Evolutionary conservation across 2,888 invertebrate genomes (phyloP).

Genomic region (Syritta pipiens): DNA sequence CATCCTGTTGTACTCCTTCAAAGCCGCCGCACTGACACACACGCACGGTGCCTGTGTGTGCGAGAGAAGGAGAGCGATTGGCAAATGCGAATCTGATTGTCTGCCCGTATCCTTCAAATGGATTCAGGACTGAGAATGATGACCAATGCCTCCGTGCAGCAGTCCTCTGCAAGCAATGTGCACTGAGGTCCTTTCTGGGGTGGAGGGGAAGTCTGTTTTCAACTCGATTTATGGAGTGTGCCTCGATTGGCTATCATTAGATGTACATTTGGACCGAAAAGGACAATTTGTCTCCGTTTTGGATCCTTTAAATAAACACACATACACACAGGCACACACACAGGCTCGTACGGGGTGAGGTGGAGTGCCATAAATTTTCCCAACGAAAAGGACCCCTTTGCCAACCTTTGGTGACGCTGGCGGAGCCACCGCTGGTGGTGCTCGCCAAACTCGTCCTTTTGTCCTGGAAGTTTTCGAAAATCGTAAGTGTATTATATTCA

Average conservation of each 20-base stretch:
- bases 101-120: conserved; percentile 59
- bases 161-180: too few relatives aligned
- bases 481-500: conserved; percentile 69
- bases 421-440: conserved; percentile 13
- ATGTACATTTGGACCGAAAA: conserved; percentile 68
- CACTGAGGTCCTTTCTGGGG: conserved; percentile 1
- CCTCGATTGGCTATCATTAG: conserved; percentile 70
- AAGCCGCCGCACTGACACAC: conserved; percentile 10
- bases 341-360: background rate
- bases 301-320: conserved; percentile 61
- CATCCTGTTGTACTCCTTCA: conserved; percentile 5
- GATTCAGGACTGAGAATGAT: conserved; percentile 46
- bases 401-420: conserved; percentile 58
- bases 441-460: conserved; percentile 32
- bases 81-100: conserved; percentile 67
- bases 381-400: conserved; percentile 60
- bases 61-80: conserved; percentile 39
- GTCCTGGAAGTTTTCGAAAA: conserved; percentile 59
- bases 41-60: background rate
- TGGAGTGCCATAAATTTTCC: conserved; percentile 59
- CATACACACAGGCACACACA: background rate
- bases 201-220: conserved; percentile 16
- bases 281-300: conserved; percentile 68
- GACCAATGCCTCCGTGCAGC: too few relatives aligned
- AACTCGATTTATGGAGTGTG: conserved; percentile 66